Percentiles rank a stretch among this genome's conserved stretches.
Conservation (phyloP, 2,888 invertebrate species). For the Lasioglossum oenotherae region DNA sequence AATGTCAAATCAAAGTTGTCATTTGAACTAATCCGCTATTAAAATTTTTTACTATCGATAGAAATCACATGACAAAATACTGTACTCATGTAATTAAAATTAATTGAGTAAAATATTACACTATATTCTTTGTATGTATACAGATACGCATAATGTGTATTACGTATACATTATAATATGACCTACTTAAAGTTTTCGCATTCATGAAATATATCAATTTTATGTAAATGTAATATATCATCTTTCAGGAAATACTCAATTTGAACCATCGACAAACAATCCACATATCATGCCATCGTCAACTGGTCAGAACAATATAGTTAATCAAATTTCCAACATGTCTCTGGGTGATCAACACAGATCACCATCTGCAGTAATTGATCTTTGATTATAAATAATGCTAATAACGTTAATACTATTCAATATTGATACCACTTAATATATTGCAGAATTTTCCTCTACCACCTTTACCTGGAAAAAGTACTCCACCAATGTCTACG, state of each 20-base stretch:
- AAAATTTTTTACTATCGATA: background rate
- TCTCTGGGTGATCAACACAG: constrained; percentile 74
- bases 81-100: background rate
- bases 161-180: constrained; percentile 40
- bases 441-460: constrained; percentile 70
- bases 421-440: constrained; percentile 16
- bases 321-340: constrained; percentile 78
- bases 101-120: background rate
- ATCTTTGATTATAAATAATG: constrained; percentile 8
- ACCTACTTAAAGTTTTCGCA: background rate
- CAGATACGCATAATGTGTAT: background rate
- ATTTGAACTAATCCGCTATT: background rate
- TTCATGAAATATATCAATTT: background rate
- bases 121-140: background rate
- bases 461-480: constrained; percentile 66
- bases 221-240: background rate
- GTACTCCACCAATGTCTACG: constrained; percentile 65
- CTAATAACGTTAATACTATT: constrained; percentile 14
- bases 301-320: constrained; percentile 72
- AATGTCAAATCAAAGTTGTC: background rate
- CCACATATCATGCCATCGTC: constrained; percentile 70
- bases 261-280: constrained; percentile 69
- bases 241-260: constrained; percentile 65
- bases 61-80: background rate
- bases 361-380: constrained; percentile 69